Evolutionary conservation across 2,888 invertebrate species (phyloP), one percentile per base, ranked within the genome.

Genomic region (Pseudococcus viburni): DNA sequence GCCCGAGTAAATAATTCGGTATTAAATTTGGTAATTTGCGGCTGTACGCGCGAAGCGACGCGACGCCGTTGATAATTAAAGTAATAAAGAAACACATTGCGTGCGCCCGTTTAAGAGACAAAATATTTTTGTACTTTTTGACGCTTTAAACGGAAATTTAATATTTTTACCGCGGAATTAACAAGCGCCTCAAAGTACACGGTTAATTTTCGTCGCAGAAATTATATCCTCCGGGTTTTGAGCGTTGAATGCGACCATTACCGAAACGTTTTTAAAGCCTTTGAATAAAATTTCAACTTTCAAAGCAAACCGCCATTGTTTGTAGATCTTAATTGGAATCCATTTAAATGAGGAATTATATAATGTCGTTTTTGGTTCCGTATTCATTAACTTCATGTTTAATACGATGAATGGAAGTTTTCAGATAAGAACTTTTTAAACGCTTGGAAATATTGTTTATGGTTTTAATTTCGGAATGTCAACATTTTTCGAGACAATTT

Each of bases 331-430:
- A 88, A 88, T 83, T 88, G 88, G 88, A 88, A 88, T 88, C 80
- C 88, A 88, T 88, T 88, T 88, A 88, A 83, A 88, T 88, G 88
- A 88, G 83, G 48, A 83, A 88, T 83, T 80, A 88, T 88, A 88
- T 88, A 77, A 88, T 83, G 80, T 83, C 80, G 88, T 88, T 88
- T 88, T 88, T 55, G 80, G 86, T 73, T 51, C 87, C 55, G 85
- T 85, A 85, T 85, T 85, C 85, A 85, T 85, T 85, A 85, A 85
- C 85, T 85, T 85, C 33, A n/a, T 26, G 39, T 84, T 59, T 84
- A 39, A 85, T 59, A 85, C 85, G 85, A 85, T 59, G 85, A 85
- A 85, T 85, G 85, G 85, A 85, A 85, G n/a, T 64, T 55, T 85
- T 64, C 39, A 59, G 85, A 85, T 85, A 85, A 85, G 85, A 83